These are phyloP conservation scores for Oophaga pumilio DNA, from an alignment of 2,113 vertebrate species.

Conservation along the genomic window DNA sequence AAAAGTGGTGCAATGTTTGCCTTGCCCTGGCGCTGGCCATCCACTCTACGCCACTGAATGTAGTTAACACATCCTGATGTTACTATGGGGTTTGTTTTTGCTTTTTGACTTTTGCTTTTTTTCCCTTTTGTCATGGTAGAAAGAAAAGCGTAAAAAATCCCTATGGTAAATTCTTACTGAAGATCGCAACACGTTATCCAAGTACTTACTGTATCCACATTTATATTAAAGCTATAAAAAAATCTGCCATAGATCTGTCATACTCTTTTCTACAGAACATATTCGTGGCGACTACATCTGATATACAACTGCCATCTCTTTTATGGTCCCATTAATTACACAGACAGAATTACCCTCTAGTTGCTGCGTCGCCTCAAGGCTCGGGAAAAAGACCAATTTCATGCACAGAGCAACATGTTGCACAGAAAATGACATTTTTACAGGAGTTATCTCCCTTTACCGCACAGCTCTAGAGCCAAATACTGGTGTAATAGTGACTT, in stretches of 20 bases:
- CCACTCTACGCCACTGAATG: too few relatives aligned
- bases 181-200: neutral
- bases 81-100: too few relatives aligned
- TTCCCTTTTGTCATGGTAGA: too few relatives aligned
- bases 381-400: slow-evolving; percentile 1
- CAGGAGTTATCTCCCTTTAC: neutral
- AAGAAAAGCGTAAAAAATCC: too few relatives aligned
- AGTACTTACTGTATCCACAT: neutral
- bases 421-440: neutral
- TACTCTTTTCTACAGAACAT: too few relatives aligned
- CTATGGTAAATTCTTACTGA: neutral
- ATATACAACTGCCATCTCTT: neutral
- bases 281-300: neutral
- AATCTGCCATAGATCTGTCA: neutral
- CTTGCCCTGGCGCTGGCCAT: too few relatives aligned
- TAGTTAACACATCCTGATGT: too few relatives aligned
- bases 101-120: too few relatives aligned
- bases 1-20: too few relatives aligned
- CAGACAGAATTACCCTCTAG: neutral
- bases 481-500: too few relatives aligned
- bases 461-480: neutral
- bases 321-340: slow-evolving; percentile 32
- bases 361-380: neutral
- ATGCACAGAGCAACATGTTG: slow-evolving; percentile 1
- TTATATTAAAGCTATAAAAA: neutral